Evolutionary conservation across 1,140 invertebrate species (phyloP).

Genomic region (Aradophagus sp.): DNA sequence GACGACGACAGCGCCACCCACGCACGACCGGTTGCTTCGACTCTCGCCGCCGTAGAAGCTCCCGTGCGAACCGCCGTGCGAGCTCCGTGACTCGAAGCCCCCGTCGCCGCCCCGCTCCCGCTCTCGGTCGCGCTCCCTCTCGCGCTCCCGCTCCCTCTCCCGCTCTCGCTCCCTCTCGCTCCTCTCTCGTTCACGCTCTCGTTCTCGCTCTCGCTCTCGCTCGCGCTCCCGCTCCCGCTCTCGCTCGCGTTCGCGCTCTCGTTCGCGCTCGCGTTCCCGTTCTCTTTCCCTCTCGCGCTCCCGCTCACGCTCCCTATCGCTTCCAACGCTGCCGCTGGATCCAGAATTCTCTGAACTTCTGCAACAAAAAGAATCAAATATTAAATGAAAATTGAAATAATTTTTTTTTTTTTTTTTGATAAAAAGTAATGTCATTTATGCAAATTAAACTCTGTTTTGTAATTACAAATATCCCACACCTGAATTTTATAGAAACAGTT

Average conservation of each 20-base stretch:
- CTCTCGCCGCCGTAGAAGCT: constrained; percentile 67
- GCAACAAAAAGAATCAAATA: constrained; percentile 32
- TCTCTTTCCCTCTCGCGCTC: background rate
- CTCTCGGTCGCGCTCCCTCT: constrained; percentile 25
- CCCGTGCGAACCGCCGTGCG: constrained; percentile 67
- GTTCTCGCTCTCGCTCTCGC: constrained; percentile 9
- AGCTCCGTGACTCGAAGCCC: constrained; percentile 68
- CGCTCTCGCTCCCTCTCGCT: constrained; percentile 8
- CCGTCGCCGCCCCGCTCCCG: constrained; percentile 61
- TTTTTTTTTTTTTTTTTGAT: no score
- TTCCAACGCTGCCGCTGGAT: constrained; percentile 55
- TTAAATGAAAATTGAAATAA: background rate
- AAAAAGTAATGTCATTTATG: no score
- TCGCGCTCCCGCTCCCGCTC: constrained; percentile 30
- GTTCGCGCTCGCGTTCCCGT: constrained; percentile 64
- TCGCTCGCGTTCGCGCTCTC: constrained; percentile 60
- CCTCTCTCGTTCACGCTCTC: constrained; percentile 5
- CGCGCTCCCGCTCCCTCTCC: constrained; percentile 24
- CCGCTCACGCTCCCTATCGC: constrained; percentile 55
- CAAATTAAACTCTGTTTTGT: no score
- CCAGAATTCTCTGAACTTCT: constrained; percentile 71
- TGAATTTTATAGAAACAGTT: no score
- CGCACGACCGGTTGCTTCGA: constrained; percentile 60
- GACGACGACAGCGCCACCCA: constrained; percentile 64
- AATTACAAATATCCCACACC: no score